Evolutionary conservation across 2,113 vertebrate species (phyloP).

Genomic region (Labeo rohita): DNA sequence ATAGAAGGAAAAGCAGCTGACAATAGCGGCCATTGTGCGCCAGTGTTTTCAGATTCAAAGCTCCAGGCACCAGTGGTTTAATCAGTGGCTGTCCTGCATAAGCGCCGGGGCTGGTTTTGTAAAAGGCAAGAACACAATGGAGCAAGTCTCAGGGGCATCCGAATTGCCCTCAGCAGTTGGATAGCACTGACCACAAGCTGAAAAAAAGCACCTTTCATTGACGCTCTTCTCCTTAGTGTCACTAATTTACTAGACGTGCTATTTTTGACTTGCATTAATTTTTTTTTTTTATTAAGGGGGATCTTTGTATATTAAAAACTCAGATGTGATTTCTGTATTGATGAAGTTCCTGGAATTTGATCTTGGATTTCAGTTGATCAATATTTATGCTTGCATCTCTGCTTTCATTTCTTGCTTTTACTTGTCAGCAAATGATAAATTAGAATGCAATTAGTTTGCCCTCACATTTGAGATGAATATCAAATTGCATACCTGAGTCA

Average conservation of each 20-base stretch:
- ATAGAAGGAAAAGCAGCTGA: constrained; percentile 43
- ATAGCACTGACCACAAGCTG: background rate
- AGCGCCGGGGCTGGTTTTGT: constrained; percentile 19
- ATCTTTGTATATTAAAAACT: background rate
- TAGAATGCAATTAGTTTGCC: background rate
- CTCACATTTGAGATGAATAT: background rate
- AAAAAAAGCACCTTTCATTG: background rate
- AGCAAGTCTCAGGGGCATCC: constrained; percentile 40
- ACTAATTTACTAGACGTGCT: constrained; percentile 14
- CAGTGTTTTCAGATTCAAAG: constrained; percentile 43
- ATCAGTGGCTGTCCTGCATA: constrained; percentile 37
- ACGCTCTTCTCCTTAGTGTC: background rate
- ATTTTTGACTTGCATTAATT: background rate
- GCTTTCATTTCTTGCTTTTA: background rate
- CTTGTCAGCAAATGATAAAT: constrained; percentile 4
- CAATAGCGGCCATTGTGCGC: constrained; percentile 39
- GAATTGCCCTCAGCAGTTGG: constrained; percentile 24
- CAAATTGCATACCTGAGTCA: background rate
- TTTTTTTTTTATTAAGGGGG: background rate
- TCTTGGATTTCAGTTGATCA: background rate
- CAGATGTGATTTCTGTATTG: constrained; percentile 14
- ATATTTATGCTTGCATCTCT: background rate
- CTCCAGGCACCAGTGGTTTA: constrained; percentile 32
- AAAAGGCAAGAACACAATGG: constrained; percentile 40
- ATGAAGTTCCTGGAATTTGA: background rate